phyloP scores from a whole-genome alignment of 2,113 vertebrate species.

The Perognathus longimembris region DNA sequence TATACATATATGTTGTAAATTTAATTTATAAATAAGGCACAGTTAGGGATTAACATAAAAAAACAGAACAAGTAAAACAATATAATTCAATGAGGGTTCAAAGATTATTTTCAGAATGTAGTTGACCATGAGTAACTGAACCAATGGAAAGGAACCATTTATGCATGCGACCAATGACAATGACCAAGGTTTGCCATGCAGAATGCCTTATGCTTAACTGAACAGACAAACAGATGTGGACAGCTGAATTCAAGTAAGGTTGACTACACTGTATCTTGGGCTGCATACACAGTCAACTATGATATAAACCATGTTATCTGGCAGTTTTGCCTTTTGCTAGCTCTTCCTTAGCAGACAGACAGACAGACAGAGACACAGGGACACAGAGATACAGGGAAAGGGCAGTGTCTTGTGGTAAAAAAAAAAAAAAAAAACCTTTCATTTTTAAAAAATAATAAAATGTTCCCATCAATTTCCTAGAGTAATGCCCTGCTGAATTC shows the following conservation, averaged over 20 bases:
- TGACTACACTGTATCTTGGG: not conserved
- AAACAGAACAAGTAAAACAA: not conserved
- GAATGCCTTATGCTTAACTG: slow-evolving; percentile 38
- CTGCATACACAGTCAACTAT: not conserved
- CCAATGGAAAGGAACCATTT: not conserved
- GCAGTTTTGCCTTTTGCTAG: not conserved
- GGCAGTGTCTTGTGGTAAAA: not conserved
- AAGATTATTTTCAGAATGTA: not conserved
- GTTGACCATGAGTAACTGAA: not conserved
- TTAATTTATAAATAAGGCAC: not conserved
- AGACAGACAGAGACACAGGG: no score
- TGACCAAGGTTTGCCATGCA: not conserved
- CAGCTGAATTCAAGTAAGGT: not conserved
- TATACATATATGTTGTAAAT: not conserved
- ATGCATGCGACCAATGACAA: not conserved
- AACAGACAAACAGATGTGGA: not conserved
- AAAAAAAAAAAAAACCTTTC: no score
- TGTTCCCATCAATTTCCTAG: not conserved
- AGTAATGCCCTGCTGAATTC: not conserved
- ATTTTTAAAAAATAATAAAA: not conserved
- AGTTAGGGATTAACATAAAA: not conserved
- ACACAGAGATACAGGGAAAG: no score
- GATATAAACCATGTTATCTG: not conserved
- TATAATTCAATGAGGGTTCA: not conserved
- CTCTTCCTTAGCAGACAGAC: not conserved